phyloP scores from a whole-genome alignment of 2,797 vertebrate species.

The Pipistrellus nathusii region DNA sequence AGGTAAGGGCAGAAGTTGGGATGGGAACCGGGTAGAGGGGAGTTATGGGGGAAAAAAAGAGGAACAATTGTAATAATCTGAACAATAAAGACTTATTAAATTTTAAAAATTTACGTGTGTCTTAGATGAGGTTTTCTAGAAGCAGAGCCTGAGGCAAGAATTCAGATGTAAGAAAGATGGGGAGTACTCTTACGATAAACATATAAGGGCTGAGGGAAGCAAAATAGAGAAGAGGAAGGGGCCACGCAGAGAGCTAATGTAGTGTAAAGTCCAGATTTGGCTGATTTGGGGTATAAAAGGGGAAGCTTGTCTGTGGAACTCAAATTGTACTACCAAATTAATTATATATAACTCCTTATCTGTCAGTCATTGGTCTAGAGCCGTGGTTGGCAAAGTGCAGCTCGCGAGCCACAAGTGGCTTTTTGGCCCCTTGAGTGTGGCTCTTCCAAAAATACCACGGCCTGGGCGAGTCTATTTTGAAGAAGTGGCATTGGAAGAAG shows the following conservation, averaged over 20 bases:
- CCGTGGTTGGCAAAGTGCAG: too few relatives aligned
- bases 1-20: too few relatives aligned
- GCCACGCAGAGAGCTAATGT: background rate
- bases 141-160: background rate
- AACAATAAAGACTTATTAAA: too few relatives aligned
- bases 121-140: background rate
- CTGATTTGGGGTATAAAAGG: background rate
- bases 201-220: background rate
- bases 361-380: background rate
- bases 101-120: background rate
- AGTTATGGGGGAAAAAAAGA: too few relatives aligned
- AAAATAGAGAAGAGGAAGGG: background rate
- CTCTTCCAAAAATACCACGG: too few relatives aligned
- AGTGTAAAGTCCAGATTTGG: background rate
- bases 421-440: too few relatives aligned
- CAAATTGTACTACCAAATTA: background rate
- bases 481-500: too few relatives aligned
- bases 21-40: too few relatives aligned
- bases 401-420: too few relatives aligned
- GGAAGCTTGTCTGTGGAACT: background rate
- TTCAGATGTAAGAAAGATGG: conserved; percentile 28
- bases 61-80: too few relatives aligned
- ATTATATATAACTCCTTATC: background rate
- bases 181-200: background rate
- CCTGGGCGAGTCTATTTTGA: too few relatives aligned